Conservation (phyloP, 1,140 invertebrate genomes). For the Trichogramma pretiosum region DNA sequence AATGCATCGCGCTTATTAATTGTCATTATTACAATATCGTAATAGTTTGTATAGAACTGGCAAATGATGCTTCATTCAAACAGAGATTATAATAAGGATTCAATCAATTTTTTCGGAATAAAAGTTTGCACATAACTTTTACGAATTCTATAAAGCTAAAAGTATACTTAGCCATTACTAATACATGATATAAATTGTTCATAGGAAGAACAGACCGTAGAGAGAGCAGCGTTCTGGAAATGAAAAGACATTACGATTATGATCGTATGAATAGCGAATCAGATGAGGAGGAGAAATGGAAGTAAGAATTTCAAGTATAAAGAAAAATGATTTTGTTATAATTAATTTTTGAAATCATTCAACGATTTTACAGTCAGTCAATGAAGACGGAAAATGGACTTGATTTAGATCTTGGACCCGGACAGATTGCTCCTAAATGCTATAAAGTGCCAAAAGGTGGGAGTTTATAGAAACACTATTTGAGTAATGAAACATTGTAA, state of each 20-base stretch:
- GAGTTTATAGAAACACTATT: slow-evolving; percentile 2
- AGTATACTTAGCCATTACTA: too few relatives aligned
- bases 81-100: too few relatives aligned
- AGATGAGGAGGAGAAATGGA: slow-evolving; percentile 46
- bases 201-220: slow-evolving; percentile 42
- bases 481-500: too few relatives aligned
- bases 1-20: too few relatives aligned
- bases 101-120: too few relatives aligned
- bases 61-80: too few relatives aligned
- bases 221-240: slow-evolving; percentile 38
- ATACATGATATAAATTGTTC: slow-evolving; percentile 22
- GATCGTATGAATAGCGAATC: slow-evolving; percentile 42
- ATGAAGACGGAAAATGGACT: slow-evolving; percentile 35
- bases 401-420: slow-evolving; percentile 57
- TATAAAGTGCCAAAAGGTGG: slow-evolving; percentile 48
- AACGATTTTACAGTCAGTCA: slow-evolving; percentile 31
- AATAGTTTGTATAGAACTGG: too few relatives aligned
- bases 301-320: too few relatives aligned
- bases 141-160: too few relatives aligned
- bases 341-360: not conserved
- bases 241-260: slow-evolving; percentile 36
- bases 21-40: too few relatives aligned
- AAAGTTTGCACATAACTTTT: too few relatives aligned
- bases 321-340: not conserved
- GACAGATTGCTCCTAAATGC: slow-evolving; percentile 67